Percentiles rank a stretch among this genome's conserved stretches.
Evolutionary conservation across 2,113 vertebrate genomes (phyloP).

Genomic region (Sphaerodactylus townsendi): DNA sequence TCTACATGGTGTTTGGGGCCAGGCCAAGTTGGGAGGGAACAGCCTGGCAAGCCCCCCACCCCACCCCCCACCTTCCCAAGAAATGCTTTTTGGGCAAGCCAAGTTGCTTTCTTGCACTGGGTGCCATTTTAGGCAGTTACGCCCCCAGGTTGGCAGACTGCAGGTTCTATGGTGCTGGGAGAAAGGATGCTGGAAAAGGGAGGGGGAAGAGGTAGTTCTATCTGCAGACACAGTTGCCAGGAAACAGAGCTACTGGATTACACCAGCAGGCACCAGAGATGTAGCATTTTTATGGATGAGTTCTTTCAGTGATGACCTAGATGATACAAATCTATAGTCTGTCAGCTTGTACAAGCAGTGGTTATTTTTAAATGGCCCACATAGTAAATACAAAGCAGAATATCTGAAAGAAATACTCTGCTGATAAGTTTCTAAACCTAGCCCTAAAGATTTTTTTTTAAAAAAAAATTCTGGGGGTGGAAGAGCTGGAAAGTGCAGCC

Average conservation of each 20-base stretch:
- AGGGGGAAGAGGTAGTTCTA: no score
- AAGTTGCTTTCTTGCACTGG: no score
- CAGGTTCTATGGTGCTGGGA: no score
- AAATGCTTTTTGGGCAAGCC: no score
- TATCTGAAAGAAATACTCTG: constrained; percentile 4
- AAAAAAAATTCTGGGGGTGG: no score
- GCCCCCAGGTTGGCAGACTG: no score
- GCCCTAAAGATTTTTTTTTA: background rate
- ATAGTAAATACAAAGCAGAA: constrained; percentile 4
- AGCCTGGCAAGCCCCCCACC: no score
- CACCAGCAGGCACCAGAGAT: background rate
- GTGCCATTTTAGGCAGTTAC: no score
- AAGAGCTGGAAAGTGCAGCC: no score
- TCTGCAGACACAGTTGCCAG: accelerated
- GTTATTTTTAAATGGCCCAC: constrained; percentile 47
- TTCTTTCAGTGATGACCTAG: constrained; percentile 34
- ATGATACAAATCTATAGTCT: constrained; percentile 14
- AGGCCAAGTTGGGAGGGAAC: no score
- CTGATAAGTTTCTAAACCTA: constrained; percentile 33
- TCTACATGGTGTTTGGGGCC: no score
- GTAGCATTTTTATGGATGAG: constrained; percentile 16
- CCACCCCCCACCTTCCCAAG: no score
- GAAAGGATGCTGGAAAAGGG: background rate
- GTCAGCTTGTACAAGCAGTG: constrained; percentile 17
- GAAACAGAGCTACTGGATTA: constrained; percentile 34